These are phyloP conservation scores for Hafferia zeledoni DNA, from an alignment of 2,797 vertebrate species.

Conservation along the genomic window DNA sequence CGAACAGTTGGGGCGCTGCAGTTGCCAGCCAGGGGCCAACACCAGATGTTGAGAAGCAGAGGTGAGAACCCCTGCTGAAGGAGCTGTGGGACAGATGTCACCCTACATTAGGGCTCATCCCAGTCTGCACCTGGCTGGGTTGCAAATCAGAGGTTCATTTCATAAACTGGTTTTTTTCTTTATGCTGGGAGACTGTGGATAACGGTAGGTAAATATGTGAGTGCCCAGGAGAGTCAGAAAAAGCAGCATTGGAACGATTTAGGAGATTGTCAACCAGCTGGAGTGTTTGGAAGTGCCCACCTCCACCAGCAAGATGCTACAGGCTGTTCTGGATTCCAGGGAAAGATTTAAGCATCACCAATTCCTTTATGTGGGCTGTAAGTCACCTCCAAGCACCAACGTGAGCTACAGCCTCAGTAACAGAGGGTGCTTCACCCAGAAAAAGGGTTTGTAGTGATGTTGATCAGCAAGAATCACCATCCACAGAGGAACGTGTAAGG, in stretches of 20 bases:
- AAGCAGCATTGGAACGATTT: neutral
- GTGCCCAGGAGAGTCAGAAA: neutral
- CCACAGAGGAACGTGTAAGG: neutral
- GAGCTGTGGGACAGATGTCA: neutral
- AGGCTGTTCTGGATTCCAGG: neutral
- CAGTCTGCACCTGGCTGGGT: neutral
- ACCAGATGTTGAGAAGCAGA: neutral
- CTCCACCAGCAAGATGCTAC: neutral
- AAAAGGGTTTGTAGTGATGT: neutral
- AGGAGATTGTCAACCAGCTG: neutral
- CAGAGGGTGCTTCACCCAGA: neutral
- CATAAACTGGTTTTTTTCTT: neutral
- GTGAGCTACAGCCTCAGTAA: neutral
- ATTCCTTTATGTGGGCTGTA: rapidly evolving
- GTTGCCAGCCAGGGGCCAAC: neutral
- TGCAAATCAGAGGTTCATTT: neutral
- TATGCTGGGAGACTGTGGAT: neutral
- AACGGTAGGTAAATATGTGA: rapidly evolving
- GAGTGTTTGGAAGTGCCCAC: neutral
- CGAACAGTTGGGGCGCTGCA: neutral
- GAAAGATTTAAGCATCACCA: neutral
- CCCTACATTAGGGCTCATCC: neutral
- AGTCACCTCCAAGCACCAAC: neutral
- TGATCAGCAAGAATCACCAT: neutral
- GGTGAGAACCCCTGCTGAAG: neutral